Base-by-base conservation (phyloP, 2,888 invertebrate genomes). In the Eupsilia transversa region DNA sequence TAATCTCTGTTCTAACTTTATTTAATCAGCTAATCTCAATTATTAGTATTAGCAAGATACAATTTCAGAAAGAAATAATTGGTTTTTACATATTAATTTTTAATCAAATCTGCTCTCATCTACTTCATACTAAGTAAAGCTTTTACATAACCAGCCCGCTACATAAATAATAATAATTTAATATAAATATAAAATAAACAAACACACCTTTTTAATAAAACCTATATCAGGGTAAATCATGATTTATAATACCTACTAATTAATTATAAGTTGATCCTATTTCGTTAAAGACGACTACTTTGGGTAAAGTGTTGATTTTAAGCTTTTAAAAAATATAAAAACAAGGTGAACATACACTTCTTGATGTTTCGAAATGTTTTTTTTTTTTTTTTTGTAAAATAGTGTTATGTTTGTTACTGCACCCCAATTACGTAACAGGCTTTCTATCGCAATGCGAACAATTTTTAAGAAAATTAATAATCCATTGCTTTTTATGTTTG, bases 61-160 rank as follows among this genome's bases (percentile, higher is more conserved):
- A 59, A 59, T 49, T 33, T 59, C 41, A 27, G n/a, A 38, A 7
- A 14, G 38, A 57, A 27, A 14, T 33, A 41, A 57, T 49, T 77
- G 3, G n/a, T n/a, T n/a, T n/a, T n/a, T n/a, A n/a, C n/a, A n/a
- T n/a, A n/a, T n/a, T n/a, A n/a, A n/a, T n/a, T n/a, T n/a, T n/a
- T n/a, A 52, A 14, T 56, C 7, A 30, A 56, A 56, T 56, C 56
- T 56, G 56, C 84, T 87, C 80, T 86, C 87, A 83, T 79, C 81
- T n/a, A n/a, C 35, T 60, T 59, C 49, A 5, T 59, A 33, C 66
- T 72, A 85, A 68, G 30, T 54, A 67, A 87, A 87, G 86, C 87
- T 79, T 74, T 60, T 33, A 68, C 38, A 80, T 76, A 38, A 49
- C 56, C 86, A 87, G 84, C 86, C 86, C 64, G 52, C 81, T 80